These are phyloP conservation scores for Antennarius maculatus DNA, from an alignment of 2,797 vertebrate species.

Conservation along the genomic window DNA sequence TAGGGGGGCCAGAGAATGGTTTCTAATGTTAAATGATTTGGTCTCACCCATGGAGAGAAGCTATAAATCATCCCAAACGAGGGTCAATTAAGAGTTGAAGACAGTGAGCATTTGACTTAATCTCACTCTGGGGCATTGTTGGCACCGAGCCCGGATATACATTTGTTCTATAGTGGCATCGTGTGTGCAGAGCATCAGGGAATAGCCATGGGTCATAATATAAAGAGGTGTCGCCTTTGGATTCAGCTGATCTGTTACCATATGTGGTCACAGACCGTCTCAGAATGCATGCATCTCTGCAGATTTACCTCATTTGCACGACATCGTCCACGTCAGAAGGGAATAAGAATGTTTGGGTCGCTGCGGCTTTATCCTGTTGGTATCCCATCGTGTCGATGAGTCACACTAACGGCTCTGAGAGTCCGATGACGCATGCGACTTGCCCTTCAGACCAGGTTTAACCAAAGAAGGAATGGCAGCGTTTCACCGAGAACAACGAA, in stretches of 20 bases:
- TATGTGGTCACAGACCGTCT: slow-evolving; percentile 1
- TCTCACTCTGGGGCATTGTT: slow-evolving; percentile 72
- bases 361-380: slow-evolving; percentile 19
- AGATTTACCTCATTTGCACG: slow-evolving; percentile 31
- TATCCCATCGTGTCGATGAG: slow-evolving; percentile 44
- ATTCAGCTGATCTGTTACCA: slow-evolving; percentile 3
- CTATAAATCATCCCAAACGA: slow-evolving; percentile 78
- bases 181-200: slow-evolving; percentile 29
- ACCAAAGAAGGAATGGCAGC: not conserved
- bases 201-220: slow-evolving; percentile 6
- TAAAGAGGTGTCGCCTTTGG: not conserved
- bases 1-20: slow-evolving; percentile 60
- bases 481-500: not conserved
- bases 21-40: slow-evolving; percentile 79
- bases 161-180: slow-evolving; percentile 52
- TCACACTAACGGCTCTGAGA: slow-evolving; percentile 43
- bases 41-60: slow-evolving; percentile 62
- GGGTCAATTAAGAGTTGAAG: slow-evolving; percentile 76
- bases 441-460: slow-evolving; percentile 6
- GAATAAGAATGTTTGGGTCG: slow-evolving; percentile 30
- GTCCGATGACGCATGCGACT: slow-evolving; percentile 21
- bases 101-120: slow-evolving; percentile 66
- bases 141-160: slow-evolving; percentile 71
- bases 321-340: slow-evolving; percentile 26
- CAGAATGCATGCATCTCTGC: slow-evolving; percentile 16